Base-by-base conservation (phyloP, 2,113 vertebrate species). In the Hippocampus zosterae region DNA sequence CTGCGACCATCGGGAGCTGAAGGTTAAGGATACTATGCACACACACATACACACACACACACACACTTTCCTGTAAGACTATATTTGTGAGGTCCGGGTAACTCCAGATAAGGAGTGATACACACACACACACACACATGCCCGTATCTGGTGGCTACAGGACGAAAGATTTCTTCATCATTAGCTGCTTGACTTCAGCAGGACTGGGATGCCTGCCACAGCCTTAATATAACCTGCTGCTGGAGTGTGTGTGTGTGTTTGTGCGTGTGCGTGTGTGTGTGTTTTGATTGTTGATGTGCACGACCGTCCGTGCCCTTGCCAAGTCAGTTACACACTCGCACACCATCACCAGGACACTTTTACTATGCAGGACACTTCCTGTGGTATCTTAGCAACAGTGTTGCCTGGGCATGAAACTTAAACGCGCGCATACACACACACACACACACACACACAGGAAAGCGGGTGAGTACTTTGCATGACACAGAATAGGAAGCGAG, bases 331-430 rank as follows among this genome's bases (percentile, higher is more conserved):
- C 71, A 83, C 60, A 62, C 29, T 40, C 59, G 21, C 29, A 27
- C 44, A 27, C 59, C 52, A 71, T 53, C 66, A 25, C 53, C 62
- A 67, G 70, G 80, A 84, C 82, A 82, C 80, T 79, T 84, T 87
- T 83, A 83, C 81, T 82, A 85, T 85, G 84, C 84, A 85, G 85
- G 88, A 88, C 87, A 87, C 83, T 90, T 90, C 81, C 87, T 85
- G 77, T 75, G 5, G 89, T 88, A 87, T 73, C 87, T 82, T 87
- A 88, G 89, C 89, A 90, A 89, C 88, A 78, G 81, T 72, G 81
- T 75, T 71, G 71, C 78, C 71, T 67, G 72, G 77, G 41, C 65
- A 76, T 10, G 25, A 76, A 53, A 79, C 80, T 79, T 72, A 77
- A 79, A 76, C 42, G 59, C 50, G 62, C 27, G 1, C 52, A 53